These are phyloP conservation scores for Cebus imitator DNA, from an alignment of 2,113 vertebrate genomes.

Conservation along the genomic window DNA sequence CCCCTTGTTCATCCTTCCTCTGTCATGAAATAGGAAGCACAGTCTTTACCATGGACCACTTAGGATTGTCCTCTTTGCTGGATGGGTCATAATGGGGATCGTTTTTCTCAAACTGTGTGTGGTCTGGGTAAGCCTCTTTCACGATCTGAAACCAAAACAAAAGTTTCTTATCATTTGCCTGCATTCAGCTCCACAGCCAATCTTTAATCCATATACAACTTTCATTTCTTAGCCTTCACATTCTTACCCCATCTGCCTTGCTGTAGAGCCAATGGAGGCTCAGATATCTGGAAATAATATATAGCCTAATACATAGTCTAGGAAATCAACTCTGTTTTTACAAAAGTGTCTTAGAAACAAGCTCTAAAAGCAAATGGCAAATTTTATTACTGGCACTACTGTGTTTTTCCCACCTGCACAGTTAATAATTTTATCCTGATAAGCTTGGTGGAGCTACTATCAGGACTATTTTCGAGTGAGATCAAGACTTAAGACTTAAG, in stretches of 20 bases:
- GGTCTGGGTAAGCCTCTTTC: slow-evolving; percentile 95
- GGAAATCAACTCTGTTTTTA: background rate
- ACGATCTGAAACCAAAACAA: slow-evolving; percentile 87
- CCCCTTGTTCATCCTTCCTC: background rate
- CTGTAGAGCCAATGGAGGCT: background rate
- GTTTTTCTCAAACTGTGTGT: slow-evolving; percentile 97
- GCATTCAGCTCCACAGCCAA: background rate
- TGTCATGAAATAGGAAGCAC: background rate
- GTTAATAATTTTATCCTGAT: background rate
- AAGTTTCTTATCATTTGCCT: background rate
- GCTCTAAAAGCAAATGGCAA: background rate
- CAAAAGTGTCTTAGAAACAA: background rate
- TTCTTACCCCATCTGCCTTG: background rate
- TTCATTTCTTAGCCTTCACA: background rate
- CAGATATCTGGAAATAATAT: background rate
- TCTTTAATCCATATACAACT: background rate
- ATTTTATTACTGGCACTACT: background rate
- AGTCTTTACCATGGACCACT: slow-evolving; percentile 94
- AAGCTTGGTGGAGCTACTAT: background rate
- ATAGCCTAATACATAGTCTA: background rate
- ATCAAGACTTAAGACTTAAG: background rate
- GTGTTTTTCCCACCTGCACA: background rate
- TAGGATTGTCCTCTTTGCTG: slow-evolving; percentile 94
- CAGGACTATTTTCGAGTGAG: background rate
- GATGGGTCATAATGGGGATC: slow-evolving; percentile 91